Evolutionary conservation across 2,888 invertebrate genomes (phyloP).

Genomic region (Cremastobaeus sp.): DNA sequence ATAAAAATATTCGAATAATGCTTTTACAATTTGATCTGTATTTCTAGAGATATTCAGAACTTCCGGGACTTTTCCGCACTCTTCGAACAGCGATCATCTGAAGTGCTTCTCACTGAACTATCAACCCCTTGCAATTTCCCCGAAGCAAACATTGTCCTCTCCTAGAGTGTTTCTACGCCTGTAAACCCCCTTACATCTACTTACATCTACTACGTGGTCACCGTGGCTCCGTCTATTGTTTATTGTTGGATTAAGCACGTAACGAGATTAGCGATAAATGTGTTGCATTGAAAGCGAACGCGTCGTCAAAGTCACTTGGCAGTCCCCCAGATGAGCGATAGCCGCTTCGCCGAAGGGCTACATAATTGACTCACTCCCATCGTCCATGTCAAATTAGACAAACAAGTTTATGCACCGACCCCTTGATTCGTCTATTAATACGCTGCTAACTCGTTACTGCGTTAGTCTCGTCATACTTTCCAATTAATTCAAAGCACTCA

Average conservation of each 20-base stretch:
- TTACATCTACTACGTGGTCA: too few relatives aligned
- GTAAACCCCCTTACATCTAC: too few relatives aligned
- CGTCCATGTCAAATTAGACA: constrained; percentile 38
- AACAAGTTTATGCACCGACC: constrained; percentile 38
- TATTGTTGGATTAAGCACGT: constrained; percentile 37
- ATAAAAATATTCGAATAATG: too few relatives aligned
- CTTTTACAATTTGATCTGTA: too few relatives aligned
- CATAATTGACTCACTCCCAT: constrained; percentile 45
- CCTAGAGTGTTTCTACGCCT: too few relatives aligned
- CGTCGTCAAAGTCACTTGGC: constrained; percentile 22
- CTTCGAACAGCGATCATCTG: too few relatives aligned
- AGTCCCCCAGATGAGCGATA: constrained; percentile 10
- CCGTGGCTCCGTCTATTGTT: constrained; percentile 25
- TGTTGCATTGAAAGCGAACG: constrained; percentile 33
- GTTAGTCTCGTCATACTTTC: constrained; percentile 33
- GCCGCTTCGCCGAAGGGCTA: constrained; percentile 34
- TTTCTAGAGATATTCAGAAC: too few relatives aligned
- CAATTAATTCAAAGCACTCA: constrained; percentile 10
- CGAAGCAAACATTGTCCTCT: too few relatives aligned
- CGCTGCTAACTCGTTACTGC: constrained; percentile 38
- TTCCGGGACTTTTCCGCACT: too few relatives aligned
- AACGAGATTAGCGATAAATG: constrained; percentile 41
- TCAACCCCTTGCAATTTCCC: too few relatives aligned
- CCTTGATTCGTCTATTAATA: constrained; percentile 45
- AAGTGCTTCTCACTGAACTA: too few relatives aligned